phyloP scores from a whole-genome alignment of 2,113 vertebrate genomes.

The Lasiurus cinereus region DNA sequence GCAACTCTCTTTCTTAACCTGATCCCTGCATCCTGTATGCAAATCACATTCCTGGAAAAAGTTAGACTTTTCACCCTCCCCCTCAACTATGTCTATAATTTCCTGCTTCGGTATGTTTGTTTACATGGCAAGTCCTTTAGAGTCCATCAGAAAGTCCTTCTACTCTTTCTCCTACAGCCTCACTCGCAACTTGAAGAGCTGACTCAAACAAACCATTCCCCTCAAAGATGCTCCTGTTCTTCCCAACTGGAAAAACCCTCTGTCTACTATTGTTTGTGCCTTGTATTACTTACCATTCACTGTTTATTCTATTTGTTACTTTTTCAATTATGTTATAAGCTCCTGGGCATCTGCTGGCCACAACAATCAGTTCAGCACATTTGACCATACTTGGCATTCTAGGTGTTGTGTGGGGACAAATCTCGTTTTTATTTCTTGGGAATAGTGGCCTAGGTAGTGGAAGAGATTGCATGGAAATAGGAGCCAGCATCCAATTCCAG shows the following conservation, averaged over 20 bases:
- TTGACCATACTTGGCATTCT: not conserved
- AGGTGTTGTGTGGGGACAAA: not conserved
- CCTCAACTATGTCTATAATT: not conserved
- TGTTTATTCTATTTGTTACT: not conserved
- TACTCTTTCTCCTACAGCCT: not conserved
- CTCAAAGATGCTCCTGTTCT: not conserved
- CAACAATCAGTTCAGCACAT: not conserved
- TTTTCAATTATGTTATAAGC: not conserved
- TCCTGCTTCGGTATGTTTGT: not conserved
- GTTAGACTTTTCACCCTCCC: not conserved
- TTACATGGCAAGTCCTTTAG: not conserved
- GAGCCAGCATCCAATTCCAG: not conserved
- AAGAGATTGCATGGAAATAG: not conserved
- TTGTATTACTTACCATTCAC: not conserved
- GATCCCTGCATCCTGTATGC: not conserved
- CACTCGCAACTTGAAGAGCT: not conserved
- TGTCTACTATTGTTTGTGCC: not conserved
- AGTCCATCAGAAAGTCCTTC: not conserved
- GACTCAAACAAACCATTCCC: not conserved
- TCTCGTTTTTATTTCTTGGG: not conserved
- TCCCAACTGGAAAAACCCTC: not conserved
- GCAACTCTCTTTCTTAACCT: slow-evolving; percentile 2
- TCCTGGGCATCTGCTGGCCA: not conserved
- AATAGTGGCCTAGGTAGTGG: not conserved
- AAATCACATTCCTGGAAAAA: not conserved